A percentile compares a stretch with the other conserved stretches of the same genome.
These are phyloP conservation scores for Cossypha polioptera DNA, from an alignment of 2,797 vertebrate genomes.

Conservation along the genomic window DNA sequence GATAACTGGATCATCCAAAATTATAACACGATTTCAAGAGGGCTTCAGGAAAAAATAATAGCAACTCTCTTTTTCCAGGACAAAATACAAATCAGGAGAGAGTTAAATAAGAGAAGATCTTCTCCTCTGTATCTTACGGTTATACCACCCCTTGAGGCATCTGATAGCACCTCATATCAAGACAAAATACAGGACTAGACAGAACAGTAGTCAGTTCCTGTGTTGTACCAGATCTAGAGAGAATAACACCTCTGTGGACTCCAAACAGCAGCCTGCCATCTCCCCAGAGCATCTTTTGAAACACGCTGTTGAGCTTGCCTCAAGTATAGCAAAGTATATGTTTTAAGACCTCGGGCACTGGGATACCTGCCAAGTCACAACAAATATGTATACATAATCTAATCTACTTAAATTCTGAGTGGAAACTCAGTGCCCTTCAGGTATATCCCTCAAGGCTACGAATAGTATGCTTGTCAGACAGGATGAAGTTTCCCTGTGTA, in stretches of 20 bases:
- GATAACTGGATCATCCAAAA: neutral
- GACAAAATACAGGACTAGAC: constrained; percentile 33
- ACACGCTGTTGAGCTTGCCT: neutral
- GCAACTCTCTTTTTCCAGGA: neutral
- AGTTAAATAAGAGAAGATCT: neutral
- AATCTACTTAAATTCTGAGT: constrained; percentile 51
- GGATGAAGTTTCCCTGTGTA: constrained; percentile 29
- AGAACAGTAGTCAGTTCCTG: constrained; percentile 14
- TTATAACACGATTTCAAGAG: neutral
- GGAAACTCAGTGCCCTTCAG: constrained; percentile 59
- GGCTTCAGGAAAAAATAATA: neutral
- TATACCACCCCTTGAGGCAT: neutral
- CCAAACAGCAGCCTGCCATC: neutral
- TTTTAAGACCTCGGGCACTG: constrained; percentile 30
- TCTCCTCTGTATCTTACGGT: neutral
- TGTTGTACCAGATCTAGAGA: neutral
- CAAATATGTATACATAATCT: constrained; percentile 62
- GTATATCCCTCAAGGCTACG: constrained; percentile 46
- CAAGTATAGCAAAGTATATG: neutral
- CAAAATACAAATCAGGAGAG: neutral
- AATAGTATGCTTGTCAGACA: constrained; percentile 44
- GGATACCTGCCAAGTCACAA: constrained; percentile 52
- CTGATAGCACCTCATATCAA: neutral
- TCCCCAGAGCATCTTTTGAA: constrained; percentile 32
- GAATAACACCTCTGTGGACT: neutral